Evolutionary conservation across 1,140 invertebrate genomes (phyloP).

Genomic region (Musca domestica): DNA sequence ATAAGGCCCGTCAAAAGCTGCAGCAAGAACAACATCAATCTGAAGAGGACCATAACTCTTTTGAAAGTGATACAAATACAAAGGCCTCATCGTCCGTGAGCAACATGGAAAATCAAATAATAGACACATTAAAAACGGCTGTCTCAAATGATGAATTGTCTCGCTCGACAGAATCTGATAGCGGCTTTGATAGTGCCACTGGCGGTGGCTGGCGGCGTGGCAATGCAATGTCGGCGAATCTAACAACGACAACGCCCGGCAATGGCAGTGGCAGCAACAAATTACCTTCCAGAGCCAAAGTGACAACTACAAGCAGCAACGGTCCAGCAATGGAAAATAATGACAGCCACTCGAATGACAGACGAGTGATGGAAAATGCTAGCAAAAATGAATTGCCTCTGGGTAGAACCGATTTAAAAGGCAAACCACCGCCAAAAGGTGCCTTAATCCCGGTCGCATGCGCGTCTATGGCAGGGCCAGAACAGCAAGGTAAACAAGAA

Average conservation of each 20-base stretch:
- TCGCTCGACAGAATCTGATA: constrained; percentile 51
- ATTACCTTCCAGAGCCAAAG: constrained; percentile 21
- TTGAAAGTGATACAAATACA: constrained; percentile 10
- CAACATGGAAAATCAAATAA: constrained; percentile 6
- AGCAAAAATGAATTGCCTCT: constrained; percentile 5
- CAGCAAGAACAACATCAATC: constrained; percentile 32
- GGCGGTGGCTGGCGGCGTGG: constrained; percentile 6
- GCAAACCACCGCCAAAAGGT: constrained; percentile 19
- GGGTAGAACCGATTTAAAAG: not conserved
- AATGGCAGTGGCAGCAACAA: constrained; percentile 22
- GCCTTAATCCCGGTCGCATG: not conserved
- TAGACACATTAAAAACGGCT: constrained; percentile 19
- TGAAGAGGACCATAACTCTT: constrained; percentile 18
- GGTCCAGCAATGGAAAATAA: constrained; percentile 9
- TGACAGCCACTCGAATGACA: constrained; percentile 10
- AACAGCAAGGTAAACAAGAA: constrained; percentile 13
- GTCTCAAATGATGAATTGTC: constrained; percentile 45
- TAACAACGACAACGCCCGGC: constrained; percentile 1
- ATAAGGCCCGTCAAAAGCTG: constrained; percentile 43
- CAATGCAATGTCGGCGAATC: not conserved
- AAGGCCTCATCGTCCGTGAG: not conserved
- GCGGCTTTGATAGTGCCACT: constrained; percentile 46
- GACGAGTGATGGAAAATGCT: too few relatives aligned
- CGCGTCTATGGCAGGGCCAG: not conserved
- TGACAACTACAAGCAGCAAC: constrained; percentile 16